Conservation (phyloP, 1,140 invertebrate species). For the Apolygus lucorum region DNA sequence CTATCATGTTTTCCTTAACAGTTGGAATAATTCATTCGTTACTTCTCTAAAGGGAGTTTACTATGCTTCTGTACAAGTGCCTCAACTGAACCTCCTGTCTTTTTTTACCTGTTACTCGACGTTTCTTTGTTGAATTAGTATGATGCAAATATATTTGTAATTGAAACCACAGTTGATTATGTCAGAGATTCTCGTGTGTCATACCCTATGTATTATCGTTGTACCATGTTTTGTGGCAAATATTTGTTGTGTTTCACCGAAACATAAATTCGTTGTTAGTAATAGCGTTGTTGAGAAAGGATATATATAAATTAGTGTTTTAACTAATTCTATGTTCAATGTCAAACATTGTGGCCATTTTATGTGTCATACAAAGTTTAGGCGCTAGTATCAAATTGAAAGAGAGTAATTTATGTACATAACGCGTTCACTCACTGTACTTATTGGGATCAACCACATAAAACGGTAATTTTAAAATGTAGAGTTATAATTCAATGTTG, state of each 20-base stretch:
- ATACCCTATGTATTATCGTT: too few relatives aligned
- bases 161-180: too few relatives aligned
- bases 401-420: background rate
- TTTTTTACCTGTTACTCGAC: too few relatives aligned
- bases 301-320: conserved; percentile 16
- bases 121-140: too few relatives aligned
- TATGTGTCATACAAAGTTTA: background rate
- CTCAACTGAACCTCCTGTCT: too few relatives aligned
- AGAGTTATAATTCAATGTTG: conserved; percentile 1
- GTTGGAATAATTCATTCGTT: too few relatives aligned
- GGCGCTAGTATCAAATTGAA: background rate
- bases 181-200: too few relatives aligned
- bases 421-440: background rate
- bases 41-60: too few relatives aligned
- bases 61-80: too few relatives aligned
- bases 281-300: conserved; percentile 11
- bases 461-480: background rate
- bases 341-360: background rate
- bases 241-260: background rate
- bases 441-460: conserved; percentile 9
- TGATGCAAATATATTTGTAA: too few relatives aligned
- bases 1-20: too few relatives aligned
- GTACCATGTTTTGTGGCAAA: too few relatives aligned
- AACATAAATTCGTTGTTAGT: conserved; percentile 18
- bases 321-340: background rate